These are phyloP conservation scores for Pachymerium ferrugineum DNA, from an alignment of 2,888 invertebrate genomes.

Conservation along the genomic window DNA sequence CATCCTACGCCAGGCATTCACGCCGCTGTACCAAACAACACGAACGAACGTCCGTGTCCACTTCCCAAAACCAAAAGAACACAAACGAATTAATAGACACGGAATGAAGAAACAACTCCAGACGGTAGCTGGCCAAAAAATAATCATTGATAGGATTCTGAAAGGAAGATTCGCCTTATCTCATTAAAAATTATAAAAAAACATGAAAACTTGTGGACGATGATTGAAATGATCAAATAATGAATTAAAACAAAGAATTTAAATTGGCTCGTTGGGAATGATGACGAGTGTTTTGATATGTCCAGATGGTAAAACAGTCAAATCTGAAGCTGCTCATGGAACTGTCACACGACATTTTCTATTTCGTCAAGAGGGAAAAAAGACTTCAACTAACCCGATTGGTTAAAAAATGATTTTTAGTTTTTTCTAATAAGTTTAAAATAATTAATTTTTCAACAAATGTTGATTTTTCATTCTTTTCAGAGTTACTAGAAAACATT, in stretches of 20 bases:
- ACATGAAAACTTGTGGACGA: constrained; percentile 15
- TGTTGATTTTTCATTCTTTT: too few relatives aligned
- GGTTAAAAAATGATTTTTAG: constrained; percentile 53
- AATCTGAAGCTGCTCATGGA: constrained; percentile 97
- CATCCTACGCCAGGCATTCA: not conserved
- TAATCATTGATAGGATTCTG: constrained; percentile 68
- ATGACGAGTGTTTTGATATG: constrained; percentile 97
- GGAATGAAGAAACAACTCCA: constrained; percentile 66
- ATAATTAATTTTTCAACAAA: too few relatives aligned
- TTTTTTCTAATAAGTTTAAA: too few relatives aligned
- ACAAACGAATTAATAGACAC: constrained; percentile 62
- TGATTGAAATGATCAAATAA: too few relatives aligned
- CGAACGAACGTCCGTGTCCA: constrained; percentile 58
- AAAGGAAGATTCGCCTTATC: constrained; percentile 65
- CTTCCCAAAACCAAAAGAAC: constrained; percentile 70
- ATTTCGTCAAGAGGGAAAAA: constrained; percentile 67
- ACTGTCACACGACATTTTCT: constrained; percentile 84
- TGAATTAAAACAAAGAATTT: not conserved
- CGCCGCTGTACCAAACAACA: constrained; percentile 31
- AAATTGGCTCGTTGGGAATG: constrained; percentile 76
- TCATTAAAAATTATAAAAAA: constrained; percentile 52
- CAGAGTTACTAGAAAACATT: too few relatives aligned
- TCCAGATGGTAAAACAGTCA: constrained; percentile 96
- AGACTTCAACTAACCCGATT: constrained; percentile 98
- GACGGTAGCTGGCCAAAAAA: constrained; percentile 61